Conservation (phyloP, 1,140 invertebrate genomes). For the Drosophila rufa region DNA sequence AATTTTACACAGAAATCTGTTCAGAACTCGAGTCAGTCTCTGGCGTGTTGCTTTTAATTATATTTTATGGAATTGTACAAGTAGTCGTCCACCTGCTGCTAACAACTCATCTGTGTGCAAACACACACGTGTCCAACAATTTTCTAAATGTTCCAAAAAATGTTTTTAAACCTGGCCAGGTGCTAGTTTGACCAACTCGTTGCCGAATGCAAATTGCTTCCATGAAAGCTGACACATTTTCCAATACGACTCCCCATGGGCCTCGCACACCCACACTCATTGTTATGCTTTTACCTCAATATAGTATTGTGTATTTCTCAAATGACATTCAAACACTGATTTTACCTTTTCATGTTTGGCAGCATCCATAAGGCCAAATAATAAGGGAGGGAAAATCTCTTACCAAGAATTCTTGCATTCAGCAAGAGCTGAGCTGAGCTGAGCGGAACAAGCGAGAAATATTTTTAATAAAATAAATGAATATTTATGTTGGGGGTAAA, state of each 20-base stretch:
- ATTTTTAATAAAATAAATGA: slow-evolving; percentile 36
- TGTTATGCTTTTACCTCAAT: slow-evolving; percentile 5
- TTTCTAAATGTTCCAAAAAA: slow-evolving; percentile 22
- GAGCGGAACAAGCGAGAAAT: background rate
- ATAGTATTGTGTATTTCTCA: slow-evolving; percentile 7
- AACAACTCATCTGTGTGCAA: slow-evolving; percentile 51
- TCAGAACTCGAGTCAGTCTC: slow-evolving; percentile 9
- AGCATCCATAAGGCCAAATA: background rate
- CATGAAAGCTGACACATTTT: slow-evolving; percentile 37
- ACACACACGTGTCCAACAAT: slow-evolving; percentile 23
- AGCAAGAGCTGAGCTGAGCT: too few species aligned
- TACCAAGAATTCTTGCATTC: background rate
- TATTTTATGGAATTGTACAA: slow-evolving; percentile 71
- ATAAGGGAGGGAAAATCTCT: background rate
- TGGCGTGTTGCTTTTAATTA: slow-evolving; percentile 75
- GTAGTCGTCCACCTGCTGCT: slow-evolving; percentile 21
- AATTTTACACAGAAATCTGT: slow-evolving; percentile 42
- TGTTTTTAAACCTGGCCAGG: slow-evolving; percentile 28
- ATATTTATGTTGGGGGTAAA: slow-evolving; percentile 37
- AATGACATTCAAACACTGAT: slow-evolving; percentile 11
- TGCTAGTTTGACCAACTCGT: slow-evolving; percentile 54
- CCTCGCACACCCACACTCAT: background rate
- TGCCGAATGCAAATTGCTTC: slow-evolving; percentile 49
- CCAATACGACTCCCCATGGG: slow-evolving; percentile 39
- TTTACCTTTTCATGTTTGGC: slow-evolving; percentile 5